Conservation (phyloP, 2,797 vertebrate species). For the Denticeps clupeoides region DNA sequence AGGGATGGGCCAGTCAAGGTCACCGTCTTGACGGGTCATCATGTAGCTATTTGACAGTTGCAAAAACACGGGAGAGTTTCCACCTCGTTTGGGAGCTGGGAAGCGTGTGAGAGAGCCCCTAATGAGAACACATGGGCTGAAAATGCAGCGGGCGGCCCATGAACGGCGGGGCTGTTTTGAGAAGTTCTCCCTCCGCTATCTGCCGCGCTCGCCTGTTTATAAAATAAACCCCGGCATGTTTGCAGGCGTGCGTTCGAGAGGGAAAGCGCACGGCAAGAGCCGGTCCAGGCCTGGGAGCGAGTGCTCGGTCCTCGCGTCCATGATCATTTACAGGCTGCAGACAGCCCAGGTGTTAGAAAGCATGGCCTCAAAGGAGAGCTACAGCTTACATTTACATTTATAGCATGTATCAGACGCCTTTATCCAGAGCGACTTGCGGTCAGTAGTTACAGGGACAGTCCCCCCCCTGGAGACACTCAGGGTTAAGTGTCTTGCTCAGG, state of each 20-base stretch:
- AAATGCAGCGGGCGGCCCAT: slow-evolving; percentile 22
- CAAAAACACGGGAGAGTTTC: slow-evolving; percentile 55
- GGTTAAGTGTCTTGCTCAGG: too few relatives aligned
- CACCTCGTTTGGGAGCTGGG: slow-evolving; percentile 42
- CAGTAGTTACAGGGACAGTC: too few relatives aligned
- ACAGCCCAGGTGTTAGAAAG: too few relatives aligned
- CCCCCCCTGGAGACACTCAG: too few relatives aligned
- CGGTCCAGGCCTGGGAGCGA: slow-evolving; percentile 22
- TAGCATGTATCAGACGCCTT: too few relatives aligned
- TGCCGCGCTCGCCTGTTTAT: slow-evolving; percentile 40
- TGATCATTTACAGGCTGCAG: slow-evolving; percentile 25
- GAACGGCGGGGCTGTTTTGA: slow-evolving; percentile 41
- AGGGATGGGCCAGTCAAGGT: slow-evolving; percentile 31
- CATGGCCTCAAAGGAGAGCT: too few relatives aligned
- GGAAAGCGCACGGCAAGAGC: slow-evolving; percentile 24
- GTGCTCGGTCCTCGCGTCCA: slow-evolving; percentile 23
- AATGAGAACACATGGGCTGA: slow-evolving; percentile 44
- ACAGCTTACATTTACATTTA: too few relatives aligned
- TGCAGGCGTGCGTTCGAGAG: slow-evolving; percentile 20
- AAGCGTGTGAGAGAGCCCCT: slow-evolving; percentile 36
- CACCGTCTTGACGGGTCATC: slow-evolving; percentile 40
- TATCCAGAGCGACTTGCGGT: too few relatives aligned
- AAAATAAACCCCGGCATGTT: slow-evolving; percentile 42
- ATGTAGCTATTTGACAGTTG: slow-evolving; percentile 45
- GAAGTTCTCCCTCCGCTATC: slow-evolving; percentile 43